Evolutionary conservation across 1,140 invertebrate species (phyloP).

Genomic region (Drosophila obscura): DNA sequence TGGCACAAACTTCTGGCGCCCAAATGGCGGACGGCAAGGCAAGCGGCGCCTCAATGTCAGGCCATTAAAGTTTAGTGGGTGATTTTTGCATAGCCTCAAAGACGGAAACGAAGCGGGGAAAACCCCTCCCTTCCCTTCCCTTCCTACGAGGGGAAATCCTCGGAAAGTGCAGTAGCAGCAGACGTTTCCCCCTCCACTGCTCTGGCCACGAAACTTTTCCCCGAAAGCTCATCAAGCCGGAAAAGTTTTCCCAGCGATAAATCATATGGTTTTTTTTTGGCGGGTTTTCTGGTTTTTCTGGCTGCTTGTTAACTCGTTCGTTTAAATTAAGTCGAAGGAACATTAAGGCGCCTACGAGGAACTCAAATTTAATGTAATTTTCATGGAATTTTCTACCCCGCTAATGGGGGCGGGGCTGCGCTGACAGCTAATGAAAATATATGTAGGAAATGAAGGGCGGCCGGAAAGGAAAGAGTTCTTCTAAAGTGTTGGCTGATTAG

Average conservation of each 20-base stretch:
- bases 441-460: slow-evolving; percentile 25
- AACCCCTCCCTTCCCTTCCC: neutral
- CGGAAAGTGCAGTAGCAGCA: slow-evolving; percentile 33
- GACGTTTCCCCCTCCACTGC: slow-evolving; percentile 43
- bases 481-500: slow-evolving; percentile 44
- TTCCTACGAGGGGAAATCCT: no score
- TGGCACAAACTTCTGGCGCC: slow-evolving; percentile 69
- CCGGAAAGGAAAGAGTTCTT: neutral
- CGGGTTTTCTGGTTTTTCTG: slow-evolving; percentile 15
- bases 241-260: slow-evolving; percentile 66
- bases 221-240: slow-evolving; percentile 54
- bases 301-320: slow-evolving; percentile 74
- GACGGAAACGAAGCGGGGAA: slow-evolving; percentile 31
- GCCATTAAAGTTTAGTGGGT: slow-evolving; percentile 76
- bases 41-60: slow-evolving; percentile 74
- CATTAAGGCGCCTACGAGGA: slow-evolving; percentile 41
- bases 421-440: slow-evolving; percentile 68
- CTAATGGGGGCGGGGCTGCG: neutral
- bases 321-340: slow-evolving; percentile 68
- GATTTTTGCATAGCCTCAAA: slow-evolving; percentile 57
- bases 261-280: slow-evolving; percentile 49
- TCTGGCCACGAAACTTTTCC: slow-evolving; percentile 19
- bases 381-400: slow-evolving; percentile 19
- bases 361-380: slow-evolving; percentile 63
- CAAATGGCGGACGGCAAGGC: slow-evolving; percentile 61